A percentile compares a stretch with the other conserved stretches of the same genome.
Conservation (phyloP, 2,888 invertebrate genomes). For the Tenthredo livida region DNA sequence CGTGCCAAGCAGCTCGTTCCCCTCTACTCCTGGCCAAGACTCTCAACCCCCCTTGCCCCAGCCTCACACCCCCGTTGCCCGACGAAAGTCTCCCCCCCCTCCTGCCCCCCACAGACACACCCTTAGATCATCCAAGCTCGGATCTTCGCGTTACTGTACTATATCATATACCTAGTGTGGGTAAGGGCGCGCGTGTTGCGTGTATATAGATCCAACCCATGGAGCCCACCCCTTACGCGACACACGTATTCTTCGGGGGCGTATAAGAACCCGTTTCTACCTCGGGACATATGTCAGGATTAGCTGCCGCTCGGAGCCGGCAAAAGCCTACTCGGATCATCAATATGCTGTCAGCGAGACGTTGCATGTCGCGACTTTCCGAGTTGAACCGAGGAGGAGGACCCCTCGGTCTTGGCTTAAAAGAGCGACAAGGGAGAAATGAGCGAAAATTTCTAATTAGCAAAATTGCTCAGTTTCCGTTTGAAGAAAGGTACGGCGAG, state of each 20-base stretch:
- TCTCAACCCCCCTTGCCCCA: constrained; percentile 58
- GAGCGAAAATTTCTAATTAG: constrained; percentile 35
- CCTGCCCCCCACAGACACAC: constrained; percentile 55
- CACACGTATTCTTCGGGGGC: constrained; percentile 48
- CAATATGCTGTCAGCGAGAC: constrained; percentile 54
- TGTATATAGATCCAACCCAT: not conserved
- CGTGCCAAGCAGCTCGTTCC: constrained; percentile 73
- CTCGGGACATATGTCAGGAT: constrained; percentile 54
- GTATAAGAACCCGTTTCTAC: constrained; percentile 48
- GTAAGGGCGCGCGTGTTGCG: constrained; percentile 24
- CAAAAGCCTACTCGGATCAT: constrained; percentile 52
- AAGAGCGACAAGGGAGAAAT: constrained; percentile 38
- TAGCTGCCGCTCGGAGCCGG: constrained; percentile 50
- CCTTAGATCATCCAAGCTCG: constrained; percentile 44
- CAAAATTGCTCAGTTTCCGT: constrained; percentile 8
- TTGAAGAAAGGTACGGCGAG: constrained; percentile 4
- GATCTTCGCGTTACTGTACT: constrained; percentile 41
- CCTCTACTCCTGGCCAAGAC: constrained; percentile 58
- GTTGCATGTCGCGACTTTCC: constrained; percentile 52
- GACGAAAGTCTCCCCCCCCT: constrained; percentile 51
- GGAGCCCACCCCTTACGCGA: constrained; percentile 29
- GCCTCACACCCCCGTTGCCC: constrained; percentile 30
- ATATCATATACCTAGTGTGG: constrained; percentile 10
- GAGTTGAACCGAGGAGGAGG: not conserved
- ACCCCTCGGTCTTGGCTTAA: constrained; percentile 20